Evolutionary conservation across 2,888 invertebrate species (phyloP).

Genomic region (Spisula solida): DNA sequence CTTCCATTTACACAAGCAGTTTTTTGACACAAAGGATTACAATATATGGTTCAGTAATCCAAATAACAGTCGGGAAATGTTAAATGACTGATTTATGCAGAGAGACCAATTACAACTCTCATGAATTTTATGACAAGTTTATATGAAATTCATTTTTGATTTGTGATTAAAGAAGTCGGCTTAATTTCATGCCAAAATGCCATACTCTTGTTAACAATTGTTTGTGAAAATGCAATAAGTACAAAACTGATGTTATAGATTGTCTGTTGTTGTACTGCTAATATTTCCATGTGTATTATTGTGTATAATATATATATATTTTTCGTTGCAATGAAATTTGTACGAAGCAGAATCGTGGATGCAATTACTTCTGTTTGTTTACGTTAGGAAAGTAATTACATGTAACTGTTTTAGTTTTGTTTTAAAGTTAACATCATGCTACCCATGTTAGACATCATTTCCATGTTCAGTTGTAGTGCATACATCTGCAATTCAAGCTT

Average conservation of each 20-base stretch:
- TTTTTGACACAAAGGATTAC: too few relatives aligned
- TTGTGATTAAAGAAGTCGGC: too few relatives aligned
- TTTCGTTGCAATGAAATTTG: conserved; percentile 1
- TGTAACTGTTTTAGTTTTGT: background rate
- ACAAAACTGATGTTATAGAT: background rate
- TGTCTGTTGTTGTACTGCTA: background rate
- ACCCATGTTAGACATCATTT: background rate
- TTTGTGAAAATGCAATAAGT: conserved; percentile 13
- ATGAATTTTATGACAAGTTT: too few relatives aligned
- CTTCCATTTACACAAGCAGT: too few relatives aligned
- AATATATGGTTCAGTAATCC: too few relatives aligned
- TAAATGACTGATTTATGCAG: too few relatives aligned
- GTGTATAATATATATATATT: background rate
- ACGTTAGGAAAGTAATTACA: background rate
- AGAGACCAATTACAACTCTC: too few relatives aligned
- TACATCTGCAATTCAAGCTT: background rate
- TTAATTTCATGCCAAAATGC: too few relatives aligned
- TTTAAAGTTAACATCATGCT: background rate
- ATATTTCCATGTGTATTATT: background rate
- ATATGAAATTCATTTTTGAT: too few relatives aligned
- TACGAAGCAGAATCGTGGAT: background rate
- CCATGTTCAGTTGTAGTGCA: background rate
- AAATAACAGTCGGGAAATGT: too few relatives aligned
- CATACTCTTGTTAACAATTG: background rate
- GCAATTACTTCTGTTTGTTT: background rate